Base-by-base conservation (phyloP, 2,888 invertebrate genomes). In the Microplitis manilae region DNA sequence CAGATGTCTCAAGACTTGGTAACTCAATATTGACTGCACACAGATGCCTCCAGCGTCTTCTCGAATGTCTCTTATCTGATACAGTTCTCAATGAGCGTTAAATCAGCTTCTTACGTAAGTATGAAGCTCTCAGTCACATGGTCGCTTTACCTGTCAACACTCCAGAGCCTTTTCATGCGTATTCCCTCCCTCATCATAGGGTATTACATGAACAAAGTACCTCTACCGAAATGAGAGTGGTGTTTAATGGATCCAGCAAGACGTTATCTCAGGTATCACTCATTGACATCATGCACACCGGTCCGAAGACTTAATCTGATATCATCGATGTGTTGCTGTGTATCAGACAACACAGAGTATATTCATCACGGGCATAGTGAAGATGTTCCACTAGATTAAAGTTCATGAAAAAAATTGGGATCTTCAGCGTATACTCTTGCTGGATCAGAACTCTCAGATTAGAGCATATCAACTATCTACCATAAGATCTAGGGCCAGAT, bases 141-240 rank as follows among this genome's bases (percentile, higher is more conserved):
- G 5, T 20, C 5, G 13, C 13, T 2, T 39, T 40, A 13, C 41
- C n/a, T 5, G n/a, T n/a, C 17, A 17, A 13, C 6, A 8, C 4
- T 6, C 9, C 40, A n/a, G 9, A 9, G 41, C 2, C 17, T n/a
- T 6, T 1, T 13, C 15, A 15, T n/a, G n/a, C 13, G 6, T 67
- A 67, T 17, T 17, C 17, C 13, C 7, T 67, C 0, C 38, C 67
- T 4, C 67, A 67, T 7, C 38, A 71, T 15, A 71, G 76, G 1
- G 76, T 70, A 6, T 9, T 76, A 1, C 41, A 50, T 4, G 30
- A 40, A 8, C 9, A 9, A 9, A 75, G 70, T 38, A 6, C 6
- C 1, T 39, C 70, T 5, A 69, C 75, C 1, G 71, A 71, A 50
- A 7, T 76, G 6, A 39, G 76, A 41, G 76, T 76, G 1, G 76